Evolutionary conservation across 2,113 vertebrate species (phyloP), one percentile per base, ranked within the genome.

Genomic region (Noctilio leporinus): DNA sequence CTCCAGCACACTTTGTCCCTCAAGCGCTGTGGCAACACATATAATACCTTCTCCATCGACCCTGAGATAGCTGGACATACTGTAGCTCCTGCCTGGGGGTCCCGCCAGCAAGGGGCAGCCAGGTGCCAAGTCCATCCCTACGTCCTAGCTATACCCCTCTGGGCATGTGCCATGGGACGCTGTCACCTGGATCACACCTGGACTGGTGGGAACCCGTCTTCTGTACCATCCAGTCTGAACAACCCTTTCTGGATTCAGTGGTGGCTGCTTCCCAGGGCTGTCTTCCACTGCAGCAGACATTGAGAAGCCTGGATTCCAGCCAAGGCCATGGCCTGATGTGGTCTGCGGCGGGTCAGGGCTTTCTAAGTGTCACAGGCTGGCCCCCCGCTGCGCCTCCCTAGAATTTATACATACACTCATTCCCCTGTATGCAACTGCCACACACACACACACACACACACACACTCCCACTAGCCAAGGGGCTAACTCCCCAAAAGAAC

Each of bases 11-110:
- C 86, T 83, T 85, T 8, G 22, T 85, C 64, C 90, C 83, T 69
- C 75, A 53, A 78, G 65, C 67, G 26, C 73, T 5, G 40, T 70
- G 78, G 75, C 69, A 78, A 88, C 47, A 80, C 67, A 94, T 91
- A n/a, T 33, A 59, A 16, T 40, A 40, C 76, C 84, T 86, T 93
- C 86, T 83, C 75, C 84, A 22, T 51, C 0, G 0, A 35, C 75
- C 70, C 67, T 53, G 81, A 97, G 95, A 96, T 73, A 97, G 47
- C 85, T 51, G 15, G 59, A 70, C 72, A 45, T 69, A 40, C 10
- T 77, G 35, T 28, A 84, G 53, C 45, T 97, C 87, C 75, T 89
- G 55, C 85, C 87, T 30, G 14, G 55, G 43, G 84, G 10, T 24
- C 72, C 81, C 88, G 49, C 55, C 92, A 72, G 53, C 93, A 84